Evolutionary conservation across 2,888 invertebrate species (phyloP), one percentile per base, ranked within the genome.

Genomic region (Monopis laevigella): DNA sequence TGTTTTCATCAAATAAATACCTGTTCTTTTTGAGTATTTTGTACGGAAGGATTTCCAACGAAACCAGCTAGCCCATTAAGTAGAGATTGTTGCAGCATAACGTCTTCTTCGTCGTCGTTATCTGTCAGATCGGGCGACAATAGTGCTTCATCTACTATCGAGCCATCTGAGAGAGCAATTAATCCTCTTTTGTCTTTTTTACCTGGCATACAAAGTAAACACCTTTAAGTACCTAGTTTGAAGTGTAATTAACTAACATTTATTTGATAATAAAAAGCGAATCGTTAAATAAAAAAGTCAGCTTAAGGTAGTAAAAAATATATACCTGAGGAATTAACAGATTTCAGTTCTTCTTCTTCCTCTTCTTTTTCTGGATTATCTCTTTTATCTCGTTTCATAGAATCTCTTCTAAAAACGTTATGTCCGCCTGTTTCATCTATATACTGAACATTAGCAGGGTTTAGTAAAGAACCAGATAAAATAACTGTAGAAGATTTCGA

Each of bases 21-120:
- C 45, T 84, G 84, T 49, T 84, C 73, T 50, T 86, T 86, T 52
- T 88, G 88, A 47, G 85, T 71, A 52, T 84, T 84, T 48, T 83
- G 80, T 3, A 86, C 74, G 1, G 85, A 84, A 35, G 83, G 60
- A 46, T 86, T 86, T 5, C 87, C 84, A 0, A 89, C 89, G 27
- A 88, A 88, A 42, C 86, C 88, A 1, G 90, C 87, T 17, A 91
- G 72, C 1, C 91, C 90, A 39, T 71, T 70, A 24, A 86, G 63
- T 5, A 87, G 65, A 8, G 84, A 83, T 48, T 84, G 82, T 51
- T 85, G 82, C 54, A 81, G 77, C 13, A 64, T 36, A 3, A 74
- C 66, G 10, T 70, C 70, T 2, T 77, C 73, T 2, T 67, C 63
- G 28, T 58, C 62, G 26, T 51, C 56, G 8, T 62, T 59, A 0